These are phyloP conservation scores for Strigamia maritima DNA, from an alignment of 2,888 invertebrate genomes.

Conservation along the genomic window DNA sequence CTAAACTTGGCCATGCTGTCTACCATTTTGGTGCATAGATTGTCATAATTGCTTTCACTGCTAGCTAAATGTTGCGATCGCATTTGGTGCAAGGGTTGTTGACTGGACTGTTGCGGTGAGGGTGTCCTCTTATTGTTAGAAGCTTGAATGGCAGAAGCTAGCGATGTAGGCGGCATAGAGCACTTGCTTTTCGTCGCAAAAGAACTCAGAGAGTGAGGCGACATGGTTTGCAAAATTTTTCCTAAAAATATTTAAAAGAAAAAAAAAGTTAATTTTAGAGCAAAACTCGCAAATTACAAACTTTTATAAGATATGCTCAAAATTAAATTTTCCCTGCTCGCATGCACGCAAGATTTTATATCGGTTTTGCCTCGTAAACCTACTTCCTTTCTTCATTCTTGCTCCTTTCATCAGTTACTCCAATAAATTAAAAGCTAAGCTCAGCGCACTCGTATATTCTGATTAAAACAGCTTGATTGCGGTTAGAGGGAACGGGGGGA, in stretches of 20 bases:
- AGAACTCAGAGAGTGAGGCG: background rate
- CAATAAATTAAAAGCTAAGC: slow-evolving; percentile 30
- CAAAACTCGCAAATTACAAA: background rate
- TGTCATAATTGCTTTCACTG: slow-evolving; percentile 41
- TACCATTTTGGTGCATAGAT: slow-evolving; percentile 44
- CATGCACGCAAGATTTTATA: background rate
- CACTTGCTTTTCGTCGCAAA: background rate
- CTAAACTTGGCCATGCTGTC: slow-evolving; percentile 44
- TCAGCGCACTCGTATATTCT: slow-evolving; percentile 20
- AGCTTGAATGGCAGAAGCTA: background rate
- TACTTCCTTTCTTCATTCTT: slow-evolving; percentile 20
- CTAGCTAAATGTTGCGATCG: background rate
- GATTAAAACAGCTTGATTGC: slow-evolving; percentile 22
- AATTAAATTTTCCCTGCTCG: background rate
- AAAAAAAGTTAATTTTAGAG: background rate
- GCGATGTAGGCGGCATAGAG: background rate
- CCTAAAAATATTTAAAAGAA: slow-evolving; percentile 27
- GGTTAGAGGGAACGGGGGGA: background rate
- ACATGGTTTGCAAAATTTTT: slow-evolving; percentile 32
- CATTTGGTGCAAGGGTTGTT: background rate
- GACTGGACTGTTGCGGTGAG: slow-evolving; percentile 1
- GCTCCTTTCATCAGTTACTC: slow-evolving; percentile 26
- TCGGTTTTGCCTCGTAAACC: background rate
- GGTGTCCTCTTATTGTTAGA: background rate
- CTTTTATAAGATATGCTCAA: background rate